phyloP scores from a whole-genome alignment of 2,888 invertebrate genomes.

The Leucophenga maculata region DNA sequence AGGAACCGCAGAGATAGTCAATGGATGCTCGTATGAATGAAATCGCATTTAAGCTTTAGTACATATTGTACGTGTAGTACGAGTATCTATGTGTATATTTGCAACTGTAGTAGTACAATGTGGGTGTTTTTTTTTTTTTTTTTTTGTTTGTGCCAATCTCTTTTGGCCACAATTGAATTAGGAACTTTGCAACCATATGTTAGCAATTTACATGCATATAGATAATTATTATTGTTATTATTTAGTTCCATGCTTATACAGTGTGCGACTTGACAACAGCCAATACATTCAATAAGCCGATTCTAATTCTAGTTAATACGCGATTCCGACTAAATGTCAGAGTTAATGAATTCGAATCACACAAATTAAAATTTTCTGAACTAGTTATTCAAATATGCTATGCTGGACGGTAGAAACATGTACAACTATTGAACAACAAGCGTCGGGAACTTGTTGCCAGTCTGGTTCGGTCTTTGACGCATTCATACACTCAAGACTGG shows the following conservation, averaged over 20 bases:
- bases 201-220: neutral
- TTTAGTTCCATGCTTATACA: neutral
- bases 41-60: conserved; percentile 17
- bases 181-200: conserved; percentile 18
- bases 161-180: conserved; percentile 41
- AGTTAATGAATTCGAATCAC: conserved; percentile 53
- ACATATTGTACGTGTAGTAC: neutral
- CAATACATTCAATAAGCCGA: conserved; percentile 44
- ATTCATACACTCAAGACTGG: no score
- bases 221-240: neutral
- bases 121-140: conserved; percentile 45
- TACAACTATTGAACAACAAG: neutral
- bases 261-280: neutral
- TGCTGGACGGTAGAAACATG: neutral
- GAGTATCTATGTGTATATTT: neutral
- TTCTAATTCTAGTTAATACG: conserved; percentile 39
- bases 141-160: conserved; percentile 29
- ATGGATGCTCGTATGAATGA: neutral
- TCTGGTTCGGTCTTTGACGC: no score
- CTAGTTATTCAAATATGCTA: conserved; percentile 62
- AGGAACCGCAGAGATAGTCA: neutral
- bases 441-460: no score
- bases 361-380: conserved; percentile 41
- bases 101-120: conserved; percentile 38
- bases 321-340: conserved; percentile 52